These are phyloP conservation scores for Drosophila varians DNA, from an alignment of 1,140 invertebrate species.

Conservation along the genomic window DNA sequence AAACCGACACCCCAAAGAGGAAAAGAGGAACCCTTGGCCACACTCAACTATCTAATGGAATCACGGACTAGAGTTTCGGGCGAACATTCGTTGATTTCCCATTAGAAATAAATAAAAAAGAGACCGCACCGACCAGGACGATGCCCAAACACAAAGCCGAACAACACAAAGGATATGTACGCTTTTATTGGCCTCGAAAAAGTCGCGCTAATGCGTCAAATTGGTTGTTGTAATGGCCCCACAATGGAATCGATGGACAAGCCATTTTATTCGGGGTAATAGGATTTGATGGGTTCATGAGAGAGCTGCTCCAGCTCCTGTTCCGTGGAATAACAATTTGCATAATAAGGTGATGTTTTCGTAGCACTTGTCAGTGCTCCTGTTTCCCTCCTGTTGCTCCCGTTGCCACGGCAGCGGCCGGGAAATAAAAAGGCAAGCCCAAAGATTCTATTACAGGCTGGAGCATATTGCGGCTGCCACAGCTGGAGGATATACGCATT, in stretches of 20 bases:
- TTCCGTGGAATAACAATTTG: conserved; percentile 66
- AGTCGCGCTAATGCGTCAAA: conserved; percentile 56
- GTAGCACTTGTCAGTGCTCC: conserved; percentile 28
- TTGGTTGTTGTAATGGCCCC: conserved; percentile 58
- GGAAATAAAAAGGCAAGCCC: conserved; percentile 21
- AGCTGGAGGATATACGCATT: conserved; percentile 6
- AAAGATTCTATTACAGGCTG: conserved; percentile 35
- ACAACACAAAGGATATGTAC: conserved; percentile 2
- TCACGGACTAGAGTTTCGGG: conserved; percentile 11
- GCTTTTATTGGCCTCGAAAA: conserved; percentile 19
- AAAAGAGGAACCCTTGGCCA: conserved; percentile 1
- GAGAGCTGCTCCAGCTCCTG: conserved; percentile 19
- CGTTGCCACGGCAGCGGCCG: conserved; percentile 54
- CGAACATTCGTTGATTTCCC: not conserved
- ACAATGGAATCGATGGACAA: conserved; percentile 45
- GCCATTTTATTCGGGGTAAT: conserved; percentile 51
- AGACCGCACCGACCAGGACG: not conserved
- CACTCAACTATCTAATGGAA: conserved; percentile 35
- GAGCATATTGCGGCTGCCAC: conserved; percentile 5
- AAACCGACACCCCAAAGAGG: conserved; percentile 12
- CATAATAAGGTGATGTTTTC: conserved; percentile 76
- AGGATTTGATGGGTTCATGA: conserved; percentile 64
- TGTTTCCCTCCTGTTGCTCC: conserved; percentile 20
- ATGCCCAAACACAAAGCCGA: not conserved
- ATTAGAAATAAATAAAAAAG: not conserved